These are phyloP conservation scores for Alsophila aescularia DNA, from an alignment of 2,888 invertebrate genomes.

Conservation along the genomic window DNA sequence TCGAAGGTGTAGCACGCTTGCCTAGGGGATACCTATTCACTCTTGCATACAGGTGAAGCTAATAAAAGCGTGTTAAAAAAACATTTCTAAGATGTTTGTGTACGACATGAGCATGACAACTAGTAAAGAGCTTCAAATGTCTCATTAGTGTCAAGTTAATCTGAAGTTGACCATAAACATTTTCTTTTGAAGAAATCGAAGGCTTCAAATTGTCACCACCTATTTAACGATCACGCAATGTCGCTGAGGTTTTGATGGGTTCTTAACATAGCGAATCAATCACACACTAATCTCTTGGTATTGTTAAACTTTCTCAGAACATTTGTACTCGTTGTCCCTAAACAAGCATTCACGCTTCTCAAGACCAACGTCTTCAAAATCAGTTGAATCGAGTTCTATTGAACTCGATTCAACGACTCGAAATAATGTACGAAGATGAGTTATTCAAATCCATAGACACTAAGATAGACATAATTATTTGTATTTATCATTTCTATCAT, in stretches of 20 bases:
- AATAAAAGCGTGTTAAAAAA: too few species aligned
- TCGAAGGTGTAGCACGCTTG: too few species aligned
- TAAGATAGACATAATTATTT: conserved; percentile 17
- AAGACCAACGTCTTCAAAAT: neutral
- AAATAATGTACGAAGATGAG: neutral
- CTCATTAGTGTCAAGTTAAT: conserved; percentile 22
- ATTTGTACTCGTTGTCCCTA: neutral
- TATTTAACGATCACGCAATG: conserved; percentile 16
- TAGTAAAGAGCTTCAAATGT: conserved; percentile 10
- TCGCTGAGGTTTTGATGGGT: conserved; percentile 1
- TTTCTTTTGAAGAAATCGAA: conserved; percentile 11
- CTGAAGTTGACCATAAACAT: conserved; percentile 14
- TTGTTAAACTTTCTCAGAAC: neutral
- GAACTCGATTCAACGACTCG: conserved; percentile 11
- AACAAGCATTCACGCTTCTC: neutral
- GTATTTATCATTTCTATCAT: conserved; percentile 10
- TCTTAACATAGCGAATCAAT: neutral
- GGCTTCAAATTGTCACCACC: conserved; percentile 18
- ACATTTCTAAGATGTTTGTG: too few species aligned
- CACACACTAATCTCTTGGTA: neutral
- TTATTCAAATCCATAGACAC: conserved; percentile 16
- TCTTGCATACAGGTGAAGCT: too few species aligned
- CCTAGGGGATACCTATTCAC: too few species aligned
- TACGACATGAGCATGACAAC: conserved; percentile 1
- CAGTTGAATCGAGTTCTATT: conserved; percentile 9